Percentiles rank a stretch among this genome's conserved stretches.
Evolutionary conservation across 35 echinoderm and acorn worm genomes (phyloP).

Genomic region (Apostichopus japonicus): DNA sequence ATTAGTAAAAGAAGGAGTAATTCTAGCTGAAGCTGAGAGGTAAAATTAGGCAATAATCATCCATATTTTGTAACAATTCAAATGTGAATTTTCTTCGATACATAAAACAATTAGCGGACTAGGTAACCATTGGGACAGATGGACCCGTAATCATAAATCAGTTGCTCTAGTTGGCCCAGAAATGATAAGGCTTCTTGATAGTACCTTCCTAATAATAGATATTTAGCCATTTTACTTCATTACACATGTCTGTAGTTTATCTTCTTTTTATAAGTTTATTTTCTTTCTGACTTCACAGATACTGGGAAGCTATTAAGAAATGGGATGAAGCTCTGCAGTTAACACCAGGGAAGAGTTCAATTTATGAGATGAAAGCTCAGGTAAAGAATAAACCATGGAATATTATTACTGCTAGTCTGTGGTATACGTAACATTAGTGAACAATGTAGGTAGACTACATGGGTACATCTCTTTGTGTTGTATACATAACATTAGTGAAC

Average conservation of each 20-base stretch:
- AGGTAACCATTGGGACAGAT: no score
- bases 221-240: no score
- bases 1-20: conserved; percentile 74
- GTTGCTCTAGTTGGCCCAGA: no score
- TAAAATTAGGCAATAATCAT: background rate
- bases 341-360: conserved; percentile 67
- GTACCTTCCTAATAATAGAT: no score
- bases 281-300: conserved; percentile 55
- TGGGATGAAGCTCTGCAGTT: conserved; percentile 88
- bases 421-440: background rate
- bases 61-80: no score
- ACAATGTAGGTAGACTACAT: background rate
- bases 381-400: conserved; percentile 13
- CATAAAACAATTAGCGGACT: no score
- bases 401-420: background rate
- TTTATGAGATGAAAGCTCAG: conserved; percentile 94
- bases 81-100: no score
- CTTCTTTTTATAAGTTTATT: background rate
- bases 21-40: conserved; percentile 90
- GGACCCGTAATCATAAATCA: no score
- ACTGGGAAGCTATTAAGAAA: conserved; percentile 89
- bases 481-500: background rate
- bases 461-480: background rate
- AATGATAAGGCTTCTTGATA: no score
- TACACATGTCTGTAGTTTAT: no score